Evolutionary conservation across 2,797 vertebrate species (phyloP), one percentile per base, ranked within the genome.

Genomic region (Micropoecilia bifurca): DNA sequence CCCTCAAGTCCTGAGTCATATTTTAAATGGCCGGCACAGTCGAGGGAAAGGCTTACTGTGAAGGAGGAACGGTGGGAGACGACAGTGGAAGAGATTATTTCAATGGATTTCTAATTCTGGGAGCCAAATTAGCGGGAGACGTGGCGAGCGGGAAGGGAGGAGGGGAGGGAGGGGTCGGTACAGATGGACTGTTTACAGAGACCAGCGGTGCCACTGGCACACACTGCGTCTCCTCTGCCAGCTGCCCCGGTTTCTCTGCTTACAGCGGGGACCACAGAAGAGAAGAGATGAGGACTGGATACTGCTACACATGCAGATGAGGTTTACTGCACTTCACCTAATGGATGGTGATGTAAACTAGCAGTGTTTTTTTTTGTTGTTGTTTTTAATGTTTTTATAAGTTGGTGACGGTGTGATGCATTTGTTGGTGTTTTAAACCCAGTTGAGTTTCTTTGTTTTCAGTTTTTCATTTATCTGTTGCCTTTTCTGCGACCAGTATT

Each of bases 1-100:
- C 94, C 92, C 93, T 88, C 86, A 89, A 93, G 90, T 94, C 90
- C 91, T 87, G 91, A 95, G 92, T 93, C 94, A 94, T 93, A 93
- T 95, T 94, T 93, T 88, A 93, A 95, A 93, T 88, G 87, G 90
- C 91, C 78, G 39, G 85, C 14, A 20, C 12, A 12, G 77, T 75
- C 61, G 73, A 80, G 28, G 74, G 66, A 76, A 43, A 45, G 73
- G 76, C 47, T 85, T 83, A 83, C 84, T 85, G 79, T 76, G 72
- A 68, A 73, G 77, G 76, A 59, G 83, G 73, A 71, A 81, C 74
- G 75, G 77, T 75, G 80, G 73, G 71, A 55, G 71, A 83, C 3
- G 63, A 47, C 76, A 79, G 81, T 71, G 80, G 85, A 75, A 83
- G 84, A 80, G 91, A 88, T 90, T 91, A 89, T 93, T 94, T 94